Percentiles rank a stretch among this genome's conserved stretches.
Conservation (phyloP, 2,113 vertebrate species). For the Anseranas semipalmata region DNA sequence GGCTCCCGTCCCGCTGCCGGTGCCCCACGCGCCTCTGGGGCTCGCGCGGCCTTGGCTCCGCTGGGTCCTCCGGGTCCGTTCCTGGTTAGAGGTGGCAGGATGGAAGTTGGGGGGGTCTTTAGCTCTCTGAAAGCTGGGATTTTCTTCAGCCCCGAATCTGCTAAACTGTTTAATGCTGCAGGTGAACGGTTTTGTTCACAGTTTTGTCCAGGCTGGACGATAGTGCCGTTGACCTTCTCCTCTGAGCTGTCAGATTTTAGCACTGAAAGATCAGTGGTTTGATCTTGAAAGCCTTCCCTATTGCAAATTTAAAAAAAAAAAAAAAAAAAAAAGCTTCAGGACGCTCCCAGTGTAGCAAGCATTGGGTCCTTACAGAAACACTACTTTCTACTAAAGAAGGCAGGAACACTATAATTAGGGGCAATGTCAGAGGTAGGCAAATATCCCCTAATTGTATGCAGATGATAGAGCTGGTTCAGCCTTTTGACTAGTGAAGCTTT, state of each 20-base stretch:
- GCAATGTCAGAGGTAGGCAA: conserved; percentile 44
- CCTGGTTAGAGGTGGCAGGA: neutral
- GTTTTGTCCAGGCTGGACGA: neutral
- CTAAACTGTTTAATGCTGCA: neutral
- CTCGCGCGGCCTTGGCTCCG: neutral
- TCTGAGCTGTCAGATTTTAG: neutral
- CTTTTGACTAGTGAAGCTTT: conserved; percentile 74
- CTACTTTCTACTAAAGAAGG: neutral
- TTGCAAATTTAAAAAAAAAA: neutral
- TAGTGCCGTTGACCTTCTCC: neutral
- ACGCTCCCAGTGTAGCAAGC: neutral
- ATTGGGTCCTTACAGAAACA: neutral
- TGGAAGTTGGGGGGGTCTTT: neutral
- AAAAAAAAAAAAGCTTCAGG: neutral
- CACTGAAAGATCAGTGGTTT: neutral
- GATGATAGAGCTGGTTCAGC: conserved; percentile 47
- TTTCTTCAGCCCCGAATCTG: neutral
- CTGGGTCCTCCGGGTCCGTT: neutral
- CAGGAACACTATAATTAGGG: neutral
- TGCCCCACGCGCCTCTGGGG: neutral
- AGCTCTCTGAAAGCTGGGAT: neutral
- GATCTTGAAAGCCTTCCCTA: neutral
- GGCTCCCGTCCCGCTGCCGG: neutral
- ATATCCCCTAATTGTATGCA: conserved; percentile 61
- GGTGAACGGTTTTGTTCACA: no score